Evolutionary conservation across 2,113 vertebrate species (phyloP), one percentile per base, ranked within the genome.

Genomic region (Pelmatolapia mariae): DNA sequence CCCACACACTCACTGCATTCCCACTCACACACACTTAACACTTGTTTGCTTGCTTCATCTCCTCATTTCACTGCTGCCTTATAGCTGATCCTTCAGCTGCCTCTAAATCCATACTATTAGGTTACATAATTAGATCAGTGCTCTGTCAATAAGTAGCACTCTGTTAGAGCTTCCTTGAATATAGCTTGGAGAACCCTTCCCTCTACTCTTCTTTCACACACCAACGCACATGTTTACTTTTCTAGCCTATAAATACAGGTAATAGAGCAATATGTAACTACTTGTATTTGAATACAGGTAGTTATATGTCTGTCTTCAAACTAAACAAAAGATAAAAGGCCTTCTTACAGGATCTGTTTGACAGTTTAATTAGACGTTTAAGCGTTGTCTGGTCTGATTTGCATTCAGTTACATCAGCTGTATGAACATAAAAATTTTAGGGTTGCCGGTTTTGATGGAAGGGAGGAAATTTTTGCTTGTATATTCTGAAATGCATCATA

Each of bases 91-190:
- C 38, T 38, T 73, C 47, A 16, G 4, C 78, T 53, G 15, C 63
- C 33, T 86, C 16, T 86, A n/a, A 87, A 92, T 89, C 78, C 82
- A 86, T 89, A 83, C 82, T 90, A 87, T 91, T 91, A 86, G 15
- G 66, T 80, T 82, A 78, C 81, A 56, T 83, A 87, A 92, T 92
- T 66, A 85, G 84, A 91, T 93, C 73, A 87, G 84, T 1, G 2
- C 81, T 80, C 24, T 36, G 73, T 90, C 87, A 81, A 83, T 85
- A 79, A 86, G 80, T 54, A 40, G 68, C 66, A 87, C 80, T 91
- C 81, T 82, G 80, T 89, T 73, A 19, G 47, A 81, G 81, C 5
- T 5, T 31, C 73, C 22, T 43, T 22, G 81, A 43, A 29, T 79
- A 16, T 26, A 38, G 81, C 24, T 1, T 8, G 24, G 71, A 78